A percentile compares a stretch with the other conserved stretches of the same genome.
These are phyloP conservation scores for Dastarcus helophoroides DNA, from an alignment of 2,888 invertebrate species.

Conservation along the genomic window DNA sequence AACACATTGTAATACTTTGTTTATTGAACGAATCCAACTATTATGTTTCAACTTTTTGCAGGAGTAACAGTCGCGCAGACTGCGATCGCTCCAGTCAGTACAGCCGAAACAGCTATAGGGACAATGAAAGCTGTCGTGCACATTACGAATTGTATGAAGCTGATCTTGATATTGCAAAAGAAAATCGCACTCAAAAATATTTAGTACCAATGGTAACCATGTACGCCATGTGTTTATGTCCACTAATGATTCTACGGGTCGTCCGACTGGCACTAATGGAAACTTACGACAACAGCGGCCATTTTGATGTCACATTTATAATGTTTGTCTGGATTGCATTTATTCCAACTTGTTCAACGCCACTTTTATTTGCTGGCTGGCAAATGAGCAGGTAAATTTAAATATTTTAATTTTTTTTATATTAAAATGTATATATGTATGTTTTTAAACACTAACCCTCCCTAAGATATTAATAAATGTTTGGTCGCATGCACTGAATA, in stretches of 20 bases:
- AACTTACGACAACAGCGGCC: constrained; percentile 54
- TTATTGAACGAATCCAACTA: not conserved
- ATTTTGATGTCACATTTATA: constrained; percentile 56
- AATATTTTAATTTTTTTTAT: too few species aligned
- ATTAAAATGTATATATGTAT: too few species aligned
- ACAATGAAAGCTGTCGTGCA: constrained; percentile 24
- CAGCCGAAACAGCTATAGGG: constrained; percentile 25
- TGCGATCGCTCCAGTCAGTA: constrained; percentile 28
- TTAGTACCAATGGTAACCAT: constrained; percentile 53
- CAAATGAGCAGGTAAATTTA: constrained; percentile 47
- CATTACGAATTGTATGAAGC: constrained; percentile 43
- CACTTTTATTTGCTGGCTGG: constrained; percentile 52
- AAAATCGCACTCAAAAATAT: constrained; percentile 56
- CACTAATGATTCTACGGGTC: constrained; percentile 48
- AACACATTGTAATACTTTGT: not conserved
- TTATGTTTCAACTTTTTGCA: constrained; percentile 13
- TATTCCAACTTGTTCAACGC: constrained; percentile 54
- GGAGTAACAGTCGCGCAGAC: constrained; percentile 26
- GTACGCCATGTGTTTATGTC: constrained; percentile 55
- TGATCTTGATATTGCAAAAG: constrained; percentile 46
- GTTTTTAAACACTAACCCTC: too few species aligned
- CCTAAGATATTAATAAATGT: too few species aligned
- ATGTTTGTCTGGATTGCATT: constrained; percentile 62
- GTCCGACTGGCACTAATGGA: constrained; percentile 53
- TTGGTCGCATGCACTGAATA: too few species aligned